Conservation (phyloP, 2,888 invertebrate genomes). For the Frankliniella intonsa region DNA sequence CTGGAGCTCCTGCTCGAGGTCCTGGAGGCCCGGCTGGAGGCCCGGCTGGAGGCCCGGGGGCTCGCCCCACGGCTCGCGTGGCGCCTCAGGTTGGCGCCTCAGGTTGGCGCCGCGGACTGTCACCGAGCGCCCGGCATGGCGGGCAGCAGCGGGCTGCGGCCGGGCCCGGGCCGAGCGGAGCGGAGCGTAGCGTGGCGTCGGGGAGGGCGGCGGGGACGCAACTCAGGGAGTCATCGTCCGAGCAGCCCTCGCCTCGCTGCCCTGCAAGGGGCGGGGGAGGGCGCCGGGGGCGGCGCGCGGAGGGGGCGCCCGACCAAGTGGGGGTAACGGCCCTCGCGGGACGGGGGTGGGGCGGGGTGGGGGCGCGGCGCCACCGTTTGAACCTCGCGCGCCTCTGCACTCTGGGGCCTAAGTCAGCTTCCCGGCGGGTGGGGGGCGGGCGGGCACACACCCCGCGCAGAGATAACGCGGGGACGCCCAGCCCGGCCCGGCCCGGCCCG, state of each 20-base stretch:
- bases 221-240: conserved; percentile 41
- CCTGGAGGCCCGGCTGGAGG: too few relatives aligned
- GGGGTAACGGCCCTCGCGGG: not conserved
- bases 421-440: not conserved
- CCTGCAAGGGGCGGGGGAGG: conserved; percentile 42
- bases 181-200: conserved; percentile 49
- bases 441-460: conserved; percentile 44
- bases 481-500: conserved; percentile 35
- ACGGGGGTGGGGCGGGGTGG: not conserved
- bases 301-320: not conserved
- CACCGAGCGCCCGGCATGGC: not conserved
- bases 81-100: too few relatives aligned
- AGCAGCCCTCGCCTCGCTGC: conserved; percentile 38
- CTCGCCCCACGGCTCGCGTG: too few relatives aligned
- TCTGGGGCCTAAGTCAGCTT: not conserved
- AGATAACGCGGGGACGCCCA: conserved; percentile 37
- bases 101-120: too few relatives aligned
- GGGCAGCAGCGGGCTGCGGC: not conserved
- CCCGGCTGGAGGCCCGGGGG: too few relatives aligned
- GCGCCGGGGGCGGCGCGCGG: conserved; percentile 41
- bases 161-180: conserved; percentile 50
- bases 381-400: not conserved
- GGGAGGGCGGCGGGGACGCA: conserved; percentile 33
- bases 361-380: not conserved
- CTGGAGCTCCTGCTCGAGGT: too few relatives aligned